Evolutionary conservation across 2,888 invertebrate genomes (phyloP), one percentile per base, ranked within the genome.

Genomic region (Lepas anatifera): DNA sequence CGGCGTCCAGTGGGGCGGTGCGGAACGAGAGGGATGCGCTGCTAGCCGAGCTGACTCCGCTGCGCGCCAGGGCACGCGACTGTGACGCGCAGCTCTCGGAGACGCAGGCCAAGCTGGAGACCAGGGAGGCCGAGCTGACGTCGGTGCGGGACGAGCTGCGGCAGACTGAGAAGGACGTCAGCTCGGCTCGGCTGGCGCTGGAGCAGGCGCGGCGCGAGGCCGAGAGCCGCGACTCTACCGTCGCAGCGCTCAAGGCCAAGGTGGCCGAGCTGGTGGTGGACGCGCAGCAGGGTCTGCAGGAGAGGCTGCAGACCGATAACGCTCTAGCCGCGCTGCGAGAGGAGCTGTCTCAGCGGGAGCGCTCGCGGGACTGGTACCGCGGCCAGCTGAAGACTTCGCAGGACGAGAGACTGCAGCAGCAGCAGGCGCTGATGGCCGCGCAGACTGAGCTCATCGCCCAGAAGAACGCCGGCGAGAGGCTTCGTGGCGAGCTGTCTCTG

Each of bases 251-350:
- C 71, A 81, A 82, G 74, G 77, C 77, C 71, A 81, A 81, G 75
- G 78, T 81, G 18, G 79, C 81, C n/a, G 80, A 81, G 75, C 76
- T 81, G 67, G 81, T 81, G 75, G 80, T 80, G 7, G 80, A 81
- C 71, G 77, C 79, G 25, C 80, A 81, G 74, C 77, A 76, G 48
- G 76, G 77, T n/a, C 75, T 79, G 50, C 80, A 81, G 72, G 75
- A 75, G 8, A 79, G 79, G 74, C 77, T 79, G 70, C 78, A 79
- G 71, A 74, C 79, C 6, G 80, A 81, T 66, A 78, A 77, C 71
- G 11, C 52, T 16, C 11, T 10, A 7, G 13, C 27, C 13, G 27
- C 29, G 32, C 7, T 52, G 3, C 16, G 68, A 10, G 63, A 58
- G 39, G 71, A 72, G 50, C 22, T 71, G 13, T 76, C 76, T n/a